These are phyloP conservation scores for Junco hyemalis DNA, from an alignment of 2,113 vertebrate species.

Conservation along the genomic window DNA sequence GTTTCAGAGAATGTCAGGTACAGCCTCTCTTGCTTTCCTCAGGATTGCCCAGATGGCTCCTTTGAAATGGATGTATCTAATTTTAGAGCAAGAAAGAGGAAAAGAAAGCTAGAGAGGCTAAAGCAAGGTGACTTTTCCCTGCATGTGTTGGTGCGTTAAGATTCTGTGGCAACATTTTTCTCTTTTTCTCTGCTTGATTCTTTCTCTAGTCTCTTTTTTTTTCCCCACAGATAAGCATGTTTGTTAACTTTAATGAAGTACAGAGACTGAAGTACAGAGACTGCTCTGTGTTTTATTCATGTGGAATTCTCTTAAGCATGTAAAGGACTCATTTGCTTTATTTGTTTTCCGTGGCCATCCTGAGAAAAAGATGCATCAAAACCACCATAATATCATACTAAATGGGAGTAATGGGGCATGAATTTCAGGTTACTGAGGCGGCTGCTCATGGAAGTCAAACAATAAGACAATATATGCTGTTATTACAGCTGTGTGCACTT, in stretches of 20 bases:
- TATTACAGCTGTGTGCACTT: neutral
- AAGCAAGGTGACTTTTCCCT: constrained; percentile 25
- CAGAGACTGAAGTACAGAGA: neutral
- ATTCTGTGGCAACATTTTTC: neutral
- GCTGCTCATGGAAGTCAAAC: neutral
- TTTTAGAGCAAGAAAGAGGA: constrained; percentile 55
- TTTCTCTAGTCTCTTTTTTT: neutral
- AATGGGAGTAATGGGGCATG: neutral
- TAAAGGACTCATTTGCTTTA: neutral
- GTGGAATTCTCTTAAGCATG: neutral
- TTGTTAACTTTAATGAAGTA: neutral
- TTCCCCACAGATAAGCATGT: rapidly evolving
- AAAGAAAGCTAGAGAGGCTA: neutral
- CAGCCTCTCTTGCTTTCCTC: constrained; percentile 18
- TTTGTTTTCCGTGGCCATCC: neutral
- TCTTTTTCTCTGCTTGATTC: neutral
- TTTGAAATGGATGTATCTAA: constrained; percentile 61
- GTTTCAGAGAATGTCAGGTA: constrained; percentile 15
- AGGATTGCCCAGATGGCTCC: constrained; percentile 49
- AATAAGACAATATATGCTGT: neutral
- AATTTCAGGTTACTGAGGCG: neutral
- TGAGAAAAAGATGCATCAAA: neutral
- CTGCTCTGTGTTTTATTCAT: neutral
- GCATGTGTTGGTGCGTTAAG: neutral
- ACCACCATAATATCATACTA: neutral